Conservation (phyloP, 2,888 invertebrate genomes). For the Polydrusus tereticollis region DNA sequence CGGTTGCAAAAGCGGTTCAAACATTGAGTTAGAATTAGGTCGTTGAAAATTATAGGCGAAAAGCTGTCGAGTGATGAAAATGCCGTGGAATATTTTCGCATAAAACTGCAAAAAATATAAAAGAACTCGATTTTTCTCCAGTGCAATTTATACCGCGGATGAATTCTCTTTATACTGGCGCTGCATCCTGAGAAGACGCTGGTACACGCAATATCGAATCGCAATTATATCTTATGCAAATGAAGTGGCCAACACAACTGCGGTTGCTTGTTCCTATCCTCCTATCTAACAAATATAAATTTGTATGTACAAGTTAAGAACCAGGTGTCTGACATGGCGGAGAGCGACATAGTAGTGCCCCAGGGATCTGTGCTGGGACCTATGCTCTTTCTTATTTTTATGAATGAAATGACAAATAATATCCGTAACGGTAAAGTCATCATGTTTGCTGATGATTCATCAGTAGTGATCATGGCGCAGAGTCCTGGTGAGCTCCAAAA, state of each 20-base stretch:
- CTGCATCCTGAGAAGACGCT: slow-evolving; percentile 22
- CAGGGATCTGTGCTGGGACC: too few relatives aligned
- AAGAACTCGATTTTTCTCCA: slow-evolving; percentile 32
- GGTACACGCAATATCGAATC: slow-evolving; percentile 35
- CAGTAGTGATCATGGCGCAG: too few relatives aligned
- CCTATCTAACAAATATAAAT: too few relatives aligned
- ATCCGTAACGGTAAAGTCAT: too few relatives aligned
- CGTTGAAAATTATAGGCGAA: slow-evolving; percentile 44
- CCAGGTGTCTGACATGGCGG: too few relatives aligned
- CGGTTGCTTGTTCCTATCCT: slow-evolving; percentile 33
- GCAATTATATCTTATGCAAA: slow-evolving; percentile 41
- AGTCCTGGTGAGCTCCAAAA: too few relatives aligned
- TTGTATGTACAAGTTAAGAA: too few relatives aligned
- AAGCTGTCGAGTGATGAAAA: slow-evolving; percentile 45
- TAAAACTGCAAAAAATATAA: slow-evolving; percentile 46
- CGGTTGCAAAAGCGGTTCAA: slow-evolving; percentile 50
- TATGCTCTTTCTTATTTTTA: too few relatives aligned
- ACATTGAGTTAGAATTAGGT: slow-evolving; percentile 46
- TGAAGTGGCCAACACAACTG: slow-evolving; percentile 36
- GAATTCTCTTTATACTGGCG: slow-evolving; percentile 41
- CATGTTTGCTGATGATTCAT: too few relatives aligned
- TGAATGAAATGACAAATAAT: too few relatives aligned
- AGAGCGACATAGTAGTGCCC: too few relatives aligned
- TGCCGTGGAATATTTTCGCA: slow-evolving; percentile 54
- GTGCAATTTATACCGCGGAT: slow-evolving; percentile 40